phyloP scores from a whole-genome alignment of 2,888 invertebrate genomes.

The Nineta flava region DNA sequence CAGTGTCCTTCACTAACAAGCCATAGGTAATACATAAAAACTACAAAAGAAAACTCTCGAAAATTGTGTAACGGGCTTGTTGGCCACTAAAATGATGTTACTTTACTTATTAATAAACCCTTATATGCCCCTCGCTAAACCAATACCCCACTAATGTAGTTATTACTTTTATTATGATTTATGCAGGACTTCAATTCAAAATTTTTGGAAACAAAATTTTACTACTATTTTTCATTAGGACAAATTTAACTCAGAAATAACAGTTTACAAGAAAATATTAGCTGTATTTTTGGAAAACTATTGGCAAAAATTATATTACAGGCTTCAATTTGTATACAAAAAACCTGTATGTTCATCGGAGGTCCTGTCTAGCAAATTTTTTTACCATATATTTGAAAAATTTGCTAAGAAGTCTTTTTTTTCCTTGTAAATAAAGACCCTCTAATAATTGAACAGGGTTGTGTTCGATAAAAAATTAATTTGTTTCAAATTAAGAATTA shows the following conservation, averaged over 20 bases:
- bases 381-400: background rate
- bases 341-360: background rate
- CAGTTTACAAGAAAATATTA: background rate
- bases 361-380: background rate
- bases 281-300: background rate
- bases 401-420: too few species aligned
- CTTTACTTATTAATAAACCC: background rate
- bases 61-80: constrained; percentile 1
- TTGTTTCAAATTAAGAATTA: too few species aligned
- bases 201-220: background rate
- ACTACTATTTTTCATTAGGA: background rate
- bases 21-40: constrained; percentile 6
- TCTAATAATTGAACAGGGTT: too few species aligned
- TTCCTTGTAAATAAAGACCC: too few species aligned
- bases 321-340: background rate
- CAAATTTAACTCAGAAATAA: background rate
- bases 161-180: background rate
- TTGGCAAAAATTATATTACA: background rate
- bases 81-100: background rate
- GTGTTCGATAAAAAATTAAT: too few species aligned
- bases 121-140: too few species aligned
- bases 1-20: constrained; percentile 17
- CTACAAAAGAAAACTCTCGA: background rate
- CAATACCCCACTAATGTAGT: background rate
- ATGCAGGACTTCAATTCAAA: background rate